A percentile compares a stretch with the other conserved stretches of the same genome.
These are phyloP conservation scores for Mamestra brassicae DNA, from an alignment of 2,888 invertebrate species.

Conservation along the genomic window DNA sequence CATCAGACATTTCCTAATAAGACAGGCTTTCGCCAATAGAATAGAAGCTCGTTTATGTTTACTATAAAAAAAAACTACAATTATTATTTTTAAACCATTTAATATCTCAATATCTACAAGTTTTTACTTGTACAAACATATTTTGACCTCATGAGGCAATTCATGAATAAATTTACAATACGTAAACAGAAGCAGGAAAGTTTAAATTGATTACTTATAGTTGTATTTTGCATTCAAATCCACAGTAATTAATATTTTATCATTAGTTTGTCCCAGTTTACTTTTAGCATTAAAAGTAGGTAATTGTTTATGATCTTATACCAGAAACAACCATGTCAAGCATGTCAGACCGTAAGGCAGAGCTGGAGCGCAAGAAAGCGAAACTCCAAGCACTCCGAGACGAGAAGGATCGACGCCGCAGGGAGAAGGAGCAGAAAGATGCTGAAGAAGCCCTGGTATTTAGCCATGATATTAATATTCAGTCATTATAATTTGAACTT, in stretches of 20 bases:
- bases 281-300: background rate
- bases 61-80: background rate
- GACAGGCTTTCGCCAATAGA: constrained; percentile 15
- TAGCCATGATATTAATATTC: too few species aligned
- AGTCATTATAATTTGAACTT: too few species aligned
- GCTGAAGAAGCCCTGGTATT: constrained; percentile 93
- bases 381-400: constrained; percentile 97
- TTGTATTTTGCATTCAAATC: background rate
- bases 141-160: background rate
- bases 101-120: background rate
- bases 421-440: constrained; percentile 97
- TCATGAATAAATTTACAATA: background rate
- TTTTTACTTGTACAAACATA: background rate
- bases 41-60: background rate
- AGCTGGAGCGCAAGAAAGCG: constrained; percentile 97
- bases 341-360: constrained; percentile 97
- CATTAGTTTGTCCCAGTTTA: background rate
- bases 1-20: constrained; percentile 70
- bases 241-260: background rate
- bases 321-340: constrained; percentile 81
- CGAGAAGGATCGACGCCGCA: constrained; percentile 96
- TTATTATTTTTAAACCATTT: background rate
- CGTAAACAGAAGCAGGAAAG: background rate
- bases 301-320: background rate
- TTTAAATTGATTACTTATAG: background rate